Conservation (phyloP, 1,140 invertebrate species). For the Bombus affinis region DNA sequence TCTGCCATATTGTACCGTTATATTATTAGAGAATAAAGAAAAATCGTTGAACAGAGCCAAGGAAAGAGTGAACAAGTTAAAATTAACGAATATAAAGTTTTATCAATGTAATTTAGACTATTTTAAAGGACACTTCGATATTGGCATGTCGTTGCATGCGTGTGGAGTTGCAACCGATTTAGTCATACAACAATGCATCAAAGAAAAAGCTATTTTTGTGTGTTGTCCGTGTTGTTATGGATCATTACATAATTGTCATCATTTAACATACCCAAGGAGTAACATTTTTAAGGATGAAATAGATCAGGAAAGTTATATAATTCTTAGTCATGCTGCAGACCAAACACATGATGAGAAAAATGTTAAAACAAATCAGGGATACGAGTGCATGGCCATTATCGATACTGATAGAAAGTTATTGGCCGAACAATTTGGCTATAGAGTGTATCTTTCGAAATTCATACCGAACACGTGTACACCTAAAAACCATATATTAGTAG, state of each 20-base stretch:
- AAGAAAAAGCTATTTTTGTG: constrained; percentile 91
- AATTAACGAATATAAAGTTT: constrained; percentile 90
- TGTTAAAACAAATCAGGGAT: constrained; percentile 88
- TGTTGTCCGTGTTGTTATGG: constrained; percentile 98
- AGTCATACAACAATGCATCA: constrained; percentile 92
- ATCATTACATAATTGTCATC: constrained; percentile 88
- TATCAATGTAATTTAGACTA: constrained; percentile 95
- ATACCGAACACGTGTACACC: constrained; percentile 92
- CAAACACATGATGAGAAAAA: constrained; percentile 91
- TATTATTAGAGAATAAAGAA: constrained; percentile 97
- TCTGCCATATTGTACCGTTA: constrained; percentile 89
- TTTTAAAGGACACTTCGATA: constrained; percentile 89
- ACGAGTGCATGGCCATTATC: constrained; percentile 92
- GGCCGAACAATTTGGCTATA: constrained; percentile 89
- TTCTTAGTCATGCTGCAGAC: constrained; percentile 94
- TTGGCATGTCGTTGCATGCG: constrained; percentile 94
- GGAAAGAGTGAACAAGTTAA: constrained; percentile 87
- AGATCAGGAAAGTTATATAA: constrained; percentile 88
- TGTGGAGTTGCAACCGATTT: constrained; percentile 97
- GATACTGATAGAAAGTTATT: constrained; percentile 92
- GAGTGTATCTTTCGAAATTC: constrained; percentile 89
- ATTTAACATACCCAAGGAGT: constrained; percentile 90
- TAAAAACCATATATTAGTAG: constrained; percentile 96
- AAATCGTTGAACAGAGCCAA: constrained; percentile 90
- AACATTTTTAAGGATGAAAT: constrained; percentile 80